Evolutionary conservation across 1,140 invertebrate species (phyloP).

Genomic region (Drosophila pseudoananassae): DNA sequence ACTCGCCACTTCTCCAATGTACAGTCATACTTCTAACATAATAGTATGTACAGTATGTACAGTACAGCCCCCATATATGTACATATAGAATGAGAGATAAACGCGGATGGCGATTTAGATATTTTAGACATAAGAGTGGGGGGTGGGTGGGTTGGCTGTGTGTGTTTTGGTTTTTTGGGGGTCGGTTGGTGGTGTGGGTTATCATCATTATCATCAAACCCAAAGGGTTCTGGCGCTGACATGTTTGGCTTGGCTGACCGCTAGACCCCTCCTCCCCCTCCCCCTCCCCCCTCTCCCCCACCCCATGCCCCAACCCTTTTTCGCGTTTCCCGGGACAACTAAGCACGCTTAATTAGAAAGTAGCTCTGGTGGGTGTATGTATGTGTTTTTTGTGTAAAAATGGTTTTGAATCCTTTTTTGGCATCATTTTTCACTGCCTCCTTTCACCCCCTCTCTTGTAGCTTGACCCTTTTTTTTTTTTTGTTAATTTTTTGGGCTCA

Average conservation of each 20-base stretch:
- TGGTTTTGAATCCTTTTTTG: conserved; percentile 14
- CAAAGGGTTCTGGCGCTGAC: conserved; percentile 55
- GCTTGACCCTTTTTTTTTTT: neutral
- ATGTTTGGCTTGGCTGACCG: conserved; percentile 53
- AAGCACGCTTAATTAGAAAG: conserved; percentile 82
- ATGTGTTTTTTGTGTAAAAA: neutral
- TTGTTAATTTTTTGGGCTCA: conserved; percentile 31
- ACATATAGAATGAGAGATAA: conserved; percentile 50
- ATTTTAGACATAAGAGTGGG: conserved; percentile 59
- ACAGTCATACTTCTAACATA: conserved; percentile 10
- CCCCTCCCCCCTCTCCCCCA: neutral
- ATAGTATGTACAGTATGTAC: conserved; percentile 43
- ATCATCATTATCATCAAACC: conserved; percentile 2
- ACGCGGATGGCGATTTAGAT: conserved; percentile 69
- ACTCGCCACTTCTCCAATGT: neutral
- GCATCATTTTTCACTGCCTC: conserved; percentile 68
- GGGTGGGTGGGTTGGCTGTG: neutral
- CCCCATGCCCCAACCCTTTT: neutral
- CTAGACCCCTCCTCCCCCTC: neutral
- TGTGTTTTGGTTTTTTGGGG: neutral
- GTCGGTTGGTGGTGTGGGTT: too few species aligned
- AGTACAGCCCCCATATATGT: neutral
- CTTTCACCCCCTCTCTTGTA: neutral
- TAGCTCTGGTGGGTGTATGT: conserved; percentile 55
- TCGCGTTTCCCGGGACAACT: conserved; percentile 55